phyloP scores from a whole-genome alignment of 2,888 invertebrate species.

The Bombylius major region DNA sequence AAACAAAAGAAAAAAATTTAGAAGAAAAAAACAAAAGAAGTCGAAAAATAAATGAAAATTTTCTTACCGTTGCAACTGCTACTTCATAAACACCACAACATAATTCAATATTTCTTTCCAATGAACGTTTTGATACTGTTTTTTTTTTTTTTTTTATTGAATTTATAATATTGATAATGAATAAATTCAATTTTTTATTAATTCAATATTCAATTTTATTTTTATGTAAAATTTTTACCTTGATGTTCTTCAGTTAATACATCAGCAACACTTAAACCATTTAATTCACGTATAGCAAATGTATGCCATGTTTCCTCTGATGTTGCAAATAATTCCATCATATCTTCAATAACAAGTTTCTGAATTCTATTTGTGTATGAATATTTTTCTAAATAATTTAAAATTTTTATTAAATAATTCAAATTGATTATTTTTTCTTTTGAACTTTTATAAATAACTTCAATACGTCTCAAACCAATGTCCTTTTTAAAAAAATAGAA shows the following conservation, averaged over 20 bases:
- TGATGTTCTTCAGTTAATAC: constrained; percentile 3
- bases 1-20: background rate
- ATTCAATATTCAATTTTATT: too few relatives aligned
- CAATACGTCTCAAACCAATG: constrained; percentile 41
- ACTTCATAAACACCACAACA: constrained; percentile 40
- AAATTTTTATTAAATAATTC: constrained; percentile 45
- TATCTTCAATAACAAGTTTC: constrained; percentile 39
- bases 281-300: constrained; percentile 46
- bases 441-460: constrained; percentile 49
- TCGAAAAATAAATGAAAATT: background rate
- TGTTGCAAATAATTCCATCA: constrained; percentile 39
- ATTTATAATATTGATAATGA: too few relatives aligned
- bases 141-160: too few relatives aligned
- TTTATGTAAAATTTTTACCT: too few relatives aligned
- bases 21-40: background rate
- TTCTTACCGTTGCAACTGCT: constrained; percentile 34
- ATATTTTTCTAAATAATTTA: constrained; percentile 45
- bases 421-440: constrained; percentile 43
- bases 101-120: constrained; percentile 36
- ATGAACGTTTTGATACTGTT: constrained; percentile 22
- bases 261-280: constrained; percentile 33
- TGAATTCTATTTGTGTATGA: constrained; percentile 47
- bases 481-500: background rate
- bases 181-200: too few relatives aligned
- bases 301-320: constrained; percentile 47